Base-by-base conservation (phyloP, 2,113 vertebrate genomes). In the Coptodon rendalli region DNA sequence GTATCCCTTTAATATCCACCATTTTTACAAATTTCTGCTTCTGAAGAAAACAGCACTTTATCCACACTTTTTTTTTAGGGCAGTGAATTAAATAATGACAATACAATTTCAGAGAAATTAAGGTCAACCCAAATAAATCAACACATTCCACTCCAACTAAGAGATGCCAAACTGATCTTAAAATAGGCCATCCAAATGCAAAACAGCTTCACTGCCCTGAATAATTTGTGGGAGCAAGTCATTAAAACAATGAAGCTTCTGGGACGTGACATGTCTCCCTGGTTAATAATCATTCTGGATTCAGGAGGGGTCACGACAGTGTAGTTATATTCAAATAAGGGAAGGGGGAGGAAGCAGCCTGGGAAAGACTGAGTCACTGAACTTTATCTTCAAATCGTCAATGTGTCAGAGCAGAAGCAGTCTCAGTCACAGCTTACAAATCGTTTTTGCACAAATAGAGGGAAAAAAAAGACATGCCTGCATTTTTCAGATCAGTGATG, bases 181-280 rank as follows among this genome's bases (percentile, higher is more conserved):
- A 92, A 93, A 87, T 89, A 87, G 90, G 89, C 78, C 87, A 82
- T 24, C 16, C 40, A n/a, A 36, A 93, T 92, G 87, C 68, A 91
- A 92, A 91, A 57, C 79, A 86, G 86, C 76, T 81, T 83, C 53
- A 76, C 61, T 88, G 86, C 84, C 86, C 89, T 90, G 50, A 91
- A 93, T 92, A 61, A 92, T 92, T 79, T 88, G 87, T 88, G 76
- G 22, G 36, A 84, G 81, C 76, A 80, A 84, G 80, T 86, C 79
- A 80, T 87, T 90, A 90, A 87, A 89, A 94, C 90, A 93, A 94
- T 92, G 86, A 83, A 34, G 82, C 59, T 85, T 84, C 71, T 71
- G 6, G 87, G 86, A 86, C 19, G 6, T 24, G 83, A 83, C 85
- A 87, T 83, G 80, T 84, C 79, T 84, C 84, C 86, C n/a, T 52